phyloP scores from a whole-genome alignment of 2,888 invertebrate genomes.

The Callosobruchus maculatus region DNA sequence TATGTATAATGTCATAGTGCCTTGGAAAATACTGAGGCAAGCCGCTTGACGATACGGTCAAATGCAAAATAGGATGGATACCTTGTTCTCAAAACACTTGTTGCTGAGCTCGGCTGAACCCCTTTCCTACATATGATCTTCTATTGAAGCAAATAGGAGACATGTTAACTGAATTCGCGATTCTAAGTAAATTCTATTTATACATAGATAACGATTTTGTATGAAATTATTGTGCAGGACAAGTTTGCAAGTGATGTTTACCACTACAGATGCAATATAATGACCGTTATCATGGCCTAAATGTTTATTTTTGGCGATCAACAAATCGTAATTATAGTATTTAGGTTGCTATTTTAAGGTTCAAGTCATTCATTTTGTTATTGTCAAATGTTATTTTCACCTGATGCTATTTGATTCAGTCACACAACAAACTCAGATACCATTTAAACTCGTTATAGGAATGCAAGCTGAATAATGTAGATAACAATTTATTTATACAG shows the following conservation, averaged over 20 bases:
- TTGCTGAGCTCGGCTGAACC: too few species aligned
- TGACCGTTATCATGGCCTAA: not conserved
- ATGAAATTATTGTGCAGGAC: not conserved
- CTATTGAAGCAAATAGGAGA: too few species aligned
- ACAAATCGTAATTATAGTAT: not conserved
- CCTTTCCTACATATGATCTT: too few species aligned
- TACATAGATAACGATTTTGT: not conserved
- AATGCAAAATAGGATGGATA: too few species aligned
- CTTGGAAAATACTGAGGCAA: too few species aligned
- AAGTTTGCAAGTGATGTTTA: not conserved
- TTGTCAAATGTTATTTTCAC: not conserved
- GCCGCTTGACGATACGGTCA: too few species aligned
- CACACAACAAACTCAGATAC: not conserved
- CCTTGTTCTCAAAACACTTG: too few species aligned
- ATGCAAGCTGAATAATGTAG: too few species aligned
- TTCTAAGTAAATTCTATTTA: not conserved
- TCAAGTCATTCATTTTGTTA: not conserved
- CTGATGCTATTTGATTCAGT: not conserved
- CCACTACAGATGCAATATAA: not conserved
- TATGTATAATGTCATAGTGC: too few species aligned
- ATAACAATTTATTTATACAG: too few species aligned
- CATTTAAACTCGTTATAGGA: too few species aligned
- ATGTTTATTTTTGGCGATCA: not conserved
- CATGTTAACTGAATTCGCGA: too few species aligned
- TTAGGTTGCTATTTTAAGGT: not conserved